These are phyloP conservation scores for Nannospalax galili DNA, from an alignment of 2,113 vertebrate species.

Conservation along the genomic window DNA sequence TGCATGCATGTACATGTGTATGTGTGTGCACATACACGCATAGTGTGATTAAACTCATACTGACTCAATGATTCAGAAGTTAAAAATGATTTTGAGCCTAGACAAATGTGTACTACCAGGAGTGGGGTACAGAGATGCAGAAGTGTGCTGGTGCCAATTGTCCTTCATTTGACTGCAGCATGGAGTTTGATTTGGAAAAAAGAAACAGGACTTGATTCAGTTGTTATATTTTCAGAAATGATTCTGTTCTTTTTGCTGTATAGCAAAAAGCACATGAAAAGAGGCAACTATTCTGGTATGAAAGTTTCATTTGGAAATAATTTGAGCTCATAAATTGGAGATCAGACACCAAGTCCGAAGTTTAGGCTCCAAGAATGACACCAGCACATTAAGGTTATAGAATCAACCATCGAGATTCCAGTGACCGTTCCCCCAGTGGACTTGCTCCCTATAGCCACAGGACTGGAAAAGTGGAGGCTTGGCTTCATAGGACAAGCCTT, in stretches of 20 bases:
- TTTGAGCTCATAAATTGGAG: constrained; percentile 64
- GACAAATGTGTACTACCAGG: constrained; percentile 19
- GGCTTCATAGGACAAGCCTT: background rate
- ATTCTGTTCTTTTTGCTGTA: constrained; percentile 82
- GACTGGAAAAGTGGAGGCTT: background rate
- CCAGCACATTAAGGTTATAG: background rate
- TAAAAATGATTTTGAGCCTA: constrained; percentile 40
- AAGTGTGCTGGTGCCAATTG: constrained; percentile 51
- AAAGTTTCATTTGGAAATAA: constrained; percentile 73
- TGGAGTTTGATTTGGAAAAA: constrained; percentile 33
- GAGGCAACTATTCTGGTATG: constrained; percentile 74
- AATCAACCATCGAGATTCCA: background rate
- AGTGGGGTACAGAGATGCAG: constrained; percentile 12
- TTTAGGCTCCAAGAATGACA: background rate
- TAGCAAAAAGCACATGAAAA: constrained; percentile 83
- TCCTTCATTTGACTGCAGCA: constrained; percentile 59
- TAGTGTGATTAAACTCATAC: background rate
- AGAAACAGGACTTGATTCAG: constrained; percentile 58
- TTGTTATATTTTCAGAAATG: constrained; percentile 82
- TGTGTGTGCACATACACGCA: background rate
- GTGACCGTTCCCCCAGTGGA: background rate
- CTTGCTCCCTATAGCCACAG: background rate
- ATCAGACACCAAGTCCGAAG: constrained; percentile 24
- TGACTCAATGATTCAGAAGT: background rate
- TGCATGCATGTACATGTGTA: background rate